These are phyloP conservation scores for Drosophila parvula DNA, from an alignment of 1,140 invertebrate genomes.

Conservation along the genomic window DNA sequence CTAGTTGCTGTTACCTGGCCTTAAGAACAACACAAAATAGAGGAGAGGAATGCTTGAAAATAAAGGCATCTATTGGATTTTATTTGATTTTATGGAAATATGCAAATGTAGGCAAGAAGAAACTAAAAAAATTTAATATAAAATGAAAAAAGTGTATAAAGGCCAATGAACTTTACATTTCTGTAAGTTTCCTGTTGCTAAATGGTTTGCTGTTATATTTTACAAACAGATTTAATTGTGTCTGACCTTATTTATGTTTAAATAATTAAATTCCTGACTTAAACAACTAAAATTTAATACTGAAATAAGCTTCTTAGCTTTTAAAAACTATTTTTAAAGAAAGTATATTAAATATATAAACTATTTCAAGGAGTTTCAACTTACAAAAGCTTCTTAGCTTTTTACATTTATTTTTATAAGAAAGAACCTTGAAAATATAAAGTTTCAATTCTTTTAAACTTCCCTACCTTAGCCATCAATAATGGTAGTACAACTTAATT, in stretches of 20 bases:
- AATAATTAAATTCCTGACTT: neutral
- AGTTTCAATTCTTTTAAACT: neutral
- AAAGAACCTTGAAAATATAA: neutral
- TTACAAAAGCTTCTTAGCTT: neutral
- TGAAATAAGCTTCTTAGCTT: neutral
- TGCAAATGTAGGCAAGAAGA: neutral
- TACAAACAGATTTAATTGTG: too few species aligned
- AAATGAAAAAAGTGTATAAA: too few species aligned
- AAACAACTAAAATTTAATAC: neutral
- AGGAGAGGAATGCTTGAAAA: neutral
- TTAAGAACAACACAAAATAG: conserved; percentile 4
- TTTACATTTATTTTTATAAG: too few species aligned
- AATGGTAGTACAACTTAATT: neutral
- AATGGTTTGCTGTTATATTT: too few species aligned
- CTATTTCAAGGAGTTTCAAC: neutral
- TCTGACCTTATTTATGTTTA: too few species aligned
- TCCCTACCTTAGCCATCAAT: neutral
- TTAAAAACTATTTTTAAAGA: neutral
- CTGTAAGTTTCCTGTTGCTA: neutral
- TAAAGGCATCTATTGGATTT: neutral
- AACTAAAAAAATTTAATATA: neutral
- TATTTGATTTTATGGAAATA: conserved; percentile 5
- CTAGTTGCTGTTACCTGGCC: conserved; percentile 4
- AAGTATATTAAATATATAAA: too few species aligned
- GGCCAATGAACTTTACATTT: neutral